Evolutionary conservation across 2,113 vertebrate genomes (phyloP), one percentile per base, ranked within the genome.

Genomic region (Xiphias gladius): DNA sequence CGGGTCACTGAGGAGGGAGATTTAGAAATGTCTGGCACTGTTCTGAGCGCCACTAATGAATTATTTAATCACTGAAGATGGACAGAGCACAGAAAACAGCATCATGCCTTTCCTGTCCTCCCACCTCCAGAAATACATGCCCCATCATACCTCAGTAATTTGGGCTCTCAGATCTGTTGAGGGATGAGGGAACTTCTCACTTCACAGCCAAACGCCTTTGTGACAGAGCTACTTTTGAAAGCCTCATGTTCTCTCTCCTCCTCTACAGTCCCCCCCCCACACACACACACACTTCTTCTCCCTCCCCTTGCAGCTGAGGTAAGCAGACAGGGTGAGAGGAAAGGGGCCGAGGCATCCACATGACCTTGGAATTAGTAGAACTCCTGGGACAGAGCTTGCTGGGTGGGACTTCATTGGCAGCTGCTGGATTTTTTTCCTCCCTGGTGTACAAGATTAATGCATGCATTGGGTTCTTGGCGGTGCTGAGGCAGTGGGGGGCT

Each of bases 341-440:
- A 83, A 85, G 79, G 85, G 88, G 78, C 69, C 24, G 77, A 85
- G 73, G 82, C 70, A 81, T 90, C 84, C 81, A 87, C 62, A 91
- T 93, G 90, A 93, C 95, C 95, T 94, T 93, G 95, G 94, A 95
- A 95, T 94, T 94, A 95, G 94, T 91, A 88, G 92, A 93, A 83
- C 89, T 94, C 93, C 64, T 91, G 94, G 93, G 94, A 94, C 87
- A 32, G 30, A 69, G 86, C 93, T 91, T 83, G 85, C 89, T 94
- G 94, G 90, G 90, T 91, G 92, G 92, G 91, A 94, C 93, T 91
- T 84, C 82, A 88, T 69, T 91, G 93, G 91, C 90, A 95, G 89
- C 86, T 94, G 84, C 89, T 89, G 91, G 81, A 89, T 89, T 95
- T 22, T 70, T 93, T 89, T 84, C 85, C 94, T 92, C 94, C 48